Base-by-base conservation (phyloP, 2,113 vertebrate species). In the Phalacrocorax aristotelis region DNA sequence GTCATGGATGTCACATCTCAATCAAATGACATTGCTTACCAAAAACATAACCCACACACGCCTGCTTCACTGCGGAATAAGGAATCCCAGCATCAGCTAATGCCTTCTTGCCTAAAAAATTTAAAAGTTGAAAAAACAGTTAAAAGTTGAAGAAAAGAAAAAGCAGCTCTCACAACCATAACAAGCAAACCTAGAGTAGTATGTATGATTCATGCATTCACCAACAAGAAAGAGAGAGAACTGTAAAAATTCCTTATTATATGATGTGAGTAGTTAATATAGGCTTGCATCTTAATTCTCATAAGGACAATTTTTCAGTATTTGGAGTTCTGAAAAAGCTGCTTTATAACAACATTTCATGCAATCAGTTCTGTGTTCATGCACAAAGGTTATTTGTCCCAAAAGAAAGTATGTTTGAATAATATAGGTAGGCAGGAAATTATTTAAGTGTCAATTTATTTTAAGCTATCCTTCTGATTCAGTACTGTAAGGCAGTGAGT, bases 31-130 rank as follows among this genome's bases (percentile, higher is more conserved):
- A 29, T 38, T 89, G 97, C 97, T 76, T 98, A 99, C 99, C 99
- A 51, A 99, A 99, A 90, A 99, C 99, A 19, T 99, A 99, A 90
- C 99, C 99, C 40, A 99, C 98, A 93, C 98, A 99, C 1, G 99
- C 99, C 87, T 99, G 99, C 90, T 99, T 97, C 91, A 99, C 98
- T 1, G 96, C 97, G 71, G 99, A 98, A 89, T 99, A 99, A 13
- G 98, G 98, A 87, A 99, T 95, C 85, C 98, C 98, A 80, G 99
- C 99, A 97, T 99, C 99, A 76, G 96, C 97, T 71, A 99, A 97
- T 58, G 99, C 99, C 68, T 98, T 99, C 97, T 98, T 82, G 75
- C 99, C 99, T 99, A 79, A 54, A 92, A 95, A 34, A 23, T 61
- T 78, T 36, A 40, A 49, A 58, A 51, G 22, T 25, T 84, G 34